phyloP scores from a whole-genome alignment of 2,888 invertebrate species.

The Peribatodes rhomboidaria region DNA sequence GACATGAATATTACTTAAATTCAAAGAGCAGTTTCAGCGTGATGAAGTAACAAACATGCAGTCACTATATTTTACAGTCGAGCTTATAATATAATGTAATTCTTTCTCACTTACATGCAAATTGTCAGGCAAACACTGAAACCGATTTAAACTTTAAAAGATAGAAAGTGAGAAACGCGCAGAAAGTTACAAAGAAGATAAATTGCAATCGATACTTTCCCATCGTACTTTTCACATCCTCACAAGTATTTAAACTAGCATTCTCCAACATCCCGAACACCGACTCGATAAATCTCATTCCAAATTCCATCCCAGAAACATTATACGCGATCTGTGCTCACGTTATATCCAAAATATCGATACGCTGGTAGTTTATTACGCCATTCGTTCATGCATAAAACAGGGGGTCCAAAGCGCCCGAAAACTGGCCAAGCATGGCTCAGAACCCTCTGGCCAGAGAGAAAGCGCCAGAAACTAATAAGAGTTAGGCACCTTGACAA shows the following conservation, averaged over 20 bases:
- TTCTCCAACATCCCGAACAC: constrained; percentile 21
- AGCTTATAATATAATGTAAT: too few species aligned
- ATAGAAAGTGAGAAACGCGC: too few species aligned
- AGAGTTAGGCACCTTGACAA: constrained; percentile 65
- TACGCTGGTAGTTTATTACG: constrained; percentile 59
- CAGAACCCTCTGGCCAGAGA: constrained; percentile 4
- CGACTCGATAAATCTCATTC: constrained; percentile 41
- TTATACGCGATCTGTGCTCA: constrained; percentile 40
- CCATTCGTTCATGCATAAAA: constrained; percentile 76
- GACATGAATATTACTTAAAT: too few species aligned
- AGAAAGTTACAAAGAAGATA: too few species aligned
- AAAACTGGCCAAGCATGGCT: constrained; percentile 19
- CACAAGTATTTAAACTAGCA: neutral
- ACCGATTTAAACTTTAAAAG: too few species aligned
- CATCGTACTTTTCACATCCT: neutral
- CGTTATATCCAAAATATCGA: constrained; percentile 54
- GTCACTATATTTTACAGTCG: too few species aligned
- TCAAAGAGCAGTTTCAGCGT: too few species aligned
- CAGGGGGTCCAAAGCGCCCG: constrained; percentile 66
- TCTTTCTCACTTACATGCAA: too few species aligned
- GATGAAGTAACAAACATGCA: too few species aligned
- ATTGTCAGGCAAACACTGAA: too few species aligned
- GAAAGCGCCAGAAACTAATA: constrained; percentile 46
- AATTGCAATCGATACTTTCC: neutral
- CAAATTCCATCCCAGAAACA: constrained; percentile 44